A percentile compares a stretch with the other conserved stretches of the same genome.
Evolutionary conservation across 2,113 vertebrate species (phyloP).

Genomic region (Paradisaea rubra): DNA sequence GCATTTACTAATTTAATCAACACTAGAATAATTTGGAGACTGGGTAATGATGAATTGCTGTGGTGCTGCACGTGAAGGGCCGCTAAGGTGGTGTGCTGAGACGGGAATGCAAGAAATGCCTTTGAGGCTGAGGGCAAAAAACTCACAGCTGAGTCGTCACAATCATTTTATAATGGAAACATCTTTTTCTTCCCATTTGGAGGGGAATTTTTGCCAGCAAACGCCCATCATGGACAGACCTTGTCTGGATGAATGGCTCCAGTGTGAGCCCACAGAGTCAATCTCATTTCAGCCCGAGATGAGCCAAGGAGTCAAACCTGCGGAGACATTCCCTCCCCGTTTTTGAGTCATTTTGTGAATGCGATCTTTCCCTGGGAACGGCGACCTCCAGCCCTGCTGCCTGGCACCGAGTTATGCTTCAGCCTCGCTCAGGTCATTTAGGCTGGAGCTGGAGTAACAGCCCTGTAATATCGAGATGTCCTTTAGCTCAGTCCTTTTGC

Average conservation of each 20-base stretch:
- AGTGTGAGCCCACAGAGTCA: rapidly evolving
- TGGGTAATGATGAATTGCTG: constrained; percentile 59
- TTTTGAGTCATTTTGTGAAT: not conserved
- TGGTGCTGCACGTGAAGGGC: not conserved
- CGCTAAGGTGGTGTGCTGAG: not conserved
- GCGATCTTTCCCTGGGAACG: not conserved
- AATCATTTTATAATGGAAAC: not conserved
- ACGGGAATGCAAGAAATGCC: not conserved
- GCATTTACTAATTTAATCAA: constrained; percentile 89
- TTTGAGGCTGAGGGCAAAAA: not conserved
- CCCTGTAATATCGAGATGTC: not conserved
- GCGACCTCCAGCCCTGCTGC: not conserved
- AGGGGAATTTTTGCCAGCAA: not conserved
- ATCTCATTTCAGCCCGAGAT: not conserved
- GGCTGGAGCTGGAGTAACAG: not conserved
- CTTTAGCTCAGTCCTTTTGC: not conserved
- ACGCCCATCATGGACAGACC: rapidly evolving
- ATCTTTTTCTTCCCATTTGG: not conserved
- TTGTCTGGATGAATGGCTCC: not conserved
- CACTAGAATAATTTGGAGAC: constrained; percentile 72
- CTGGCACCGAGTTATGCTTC: not conserved
- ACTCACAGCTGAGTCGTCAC: not conserved
- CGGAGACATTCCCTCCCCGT: not conserved
- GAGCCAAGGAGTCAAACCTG: not conserved
- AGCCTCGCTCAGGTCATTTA: not conserved